These are phyloP conservation scores for Erythrocebus patas DNA, from an alignment of 2,113 vertebrate species.

Conservation along the genomic window DNA sequence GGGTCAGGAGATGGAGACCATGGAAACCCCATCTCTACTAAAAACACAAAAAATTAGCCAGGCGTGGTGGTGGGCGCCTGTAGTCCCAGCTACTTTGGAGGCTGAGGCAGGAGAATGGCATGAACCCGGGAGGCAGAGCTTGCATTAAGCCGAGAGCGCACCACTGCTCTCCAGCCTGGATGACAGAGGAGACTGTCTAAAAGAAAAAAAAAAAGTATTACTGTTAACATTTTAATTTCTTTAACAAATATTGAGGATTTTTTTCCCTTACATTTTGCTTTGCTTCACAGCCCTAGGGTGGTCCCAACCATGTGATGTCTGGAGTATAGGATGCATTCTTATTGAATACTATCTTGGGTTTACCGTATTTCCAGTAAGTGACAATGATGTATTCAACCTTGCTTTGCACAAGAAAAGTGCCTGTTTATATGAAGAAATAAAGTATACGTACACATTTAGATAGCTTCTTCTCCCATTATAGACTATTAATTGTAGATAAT, in stretches of 20 bases:
- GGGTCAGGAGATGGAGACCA: too few relatives aligned
- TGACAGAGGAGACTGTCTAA: too few relatives aligned
- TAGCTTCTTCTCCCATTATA: background rate
- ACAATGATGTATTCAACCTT: background rate
- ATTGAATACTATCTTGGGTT: conserved; percentile 92
- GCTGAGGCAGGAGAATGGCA: too few relatives aligned
- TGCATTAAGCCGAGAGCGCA: too few relatives aligned
- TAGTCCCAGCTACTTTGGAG: too few relatives aligned
- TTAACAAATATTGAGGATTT: background rate
- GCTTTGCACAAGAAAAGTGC: background rate
- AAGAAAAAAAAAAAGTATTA: too few relatives aligned
- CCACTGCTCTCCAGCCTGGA: too few relatives aligned
- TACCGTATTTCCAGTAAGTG: conserved; percentile 89
- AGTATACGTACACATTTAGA: background rate
- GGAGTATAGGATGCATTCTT: conserved; percentile 92
- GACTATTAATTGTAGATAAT: background rate
- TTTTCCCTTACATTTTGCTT: conserved; percentile 1
- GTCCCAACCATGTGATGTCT: conserved; percentile 91
- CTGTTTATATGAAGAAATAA: background rate
- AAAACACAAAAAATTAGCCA: too few relatives aligned
- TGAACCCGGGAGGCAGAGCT: too few relatives aligned
- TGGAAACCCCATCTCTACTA: too few relatives aligned
- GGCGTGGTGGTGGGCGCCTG: too few relatives aligned
- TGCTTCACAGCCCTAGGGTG: conserved; percentile 87
- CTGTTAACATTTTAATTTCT: background rate